Evolutionary conservation across 1,140 invertebrate genomes (phyloP), one percentile per base, ranked within the genome.

Genomic region (Drosophila persimilis): DNA sequence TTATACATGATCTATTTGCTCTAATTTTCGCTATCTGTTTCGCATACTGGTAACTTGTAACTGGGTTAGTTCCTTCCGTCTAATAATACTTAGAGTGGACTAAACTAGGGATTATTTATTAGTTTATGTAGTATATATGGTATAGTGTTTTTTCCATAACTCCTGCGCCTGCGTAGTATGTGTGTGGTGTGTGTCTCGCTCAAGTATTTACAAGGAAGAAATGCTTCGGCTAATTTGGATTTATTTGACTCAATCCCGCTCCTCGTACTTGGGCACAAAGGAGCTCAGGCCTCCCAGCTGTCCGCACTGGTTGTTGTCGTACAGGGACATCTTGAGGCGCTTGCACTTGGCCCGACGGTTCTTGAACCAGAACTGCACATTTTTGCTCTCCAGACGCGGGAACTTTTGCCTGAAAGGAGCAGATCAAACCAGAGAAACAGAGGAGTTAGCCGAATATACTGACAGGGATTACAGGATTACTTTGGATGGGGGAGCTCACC

Each of bases 301-400:
- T 66, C 91, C 83, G 79, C 93, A 92, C 91, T 94, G 94, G 80
- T 92, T 93, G 90, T 92, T 92, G 80, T 96, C 95, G 83, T 96
- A 96, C 22, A 97, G 91, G 0, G 96, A 96, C 95, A 97, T 96
- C 92, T 97, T 97, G 80, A 98, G 92, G 24, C 98, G 93, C 92
- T 99, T 99, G 90, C 97, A 98, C 92, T 99, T 99, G 70, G 98
- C 98, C 47, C 98, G 93, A 47, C 98, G 95, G 91, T 99, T 99
- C 92, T 99, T 99, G 92, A 97, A 97, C 96, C 96, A 97, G 91
- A 99, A 98, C 92, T 99, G 98, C 54, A 99, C 97, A 91, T 99
- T 99, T 92, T 99, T 99, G 15, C 98, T 97, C 92, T 99, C 98
- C 26, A 99, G 93, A 22, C 97, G 95, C 0, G 98, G 98, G 92